phyloP scores from a whole-genome alignment of 1,140 invertebrate genomes.

The Hylyphantes graminicola region DNA sequence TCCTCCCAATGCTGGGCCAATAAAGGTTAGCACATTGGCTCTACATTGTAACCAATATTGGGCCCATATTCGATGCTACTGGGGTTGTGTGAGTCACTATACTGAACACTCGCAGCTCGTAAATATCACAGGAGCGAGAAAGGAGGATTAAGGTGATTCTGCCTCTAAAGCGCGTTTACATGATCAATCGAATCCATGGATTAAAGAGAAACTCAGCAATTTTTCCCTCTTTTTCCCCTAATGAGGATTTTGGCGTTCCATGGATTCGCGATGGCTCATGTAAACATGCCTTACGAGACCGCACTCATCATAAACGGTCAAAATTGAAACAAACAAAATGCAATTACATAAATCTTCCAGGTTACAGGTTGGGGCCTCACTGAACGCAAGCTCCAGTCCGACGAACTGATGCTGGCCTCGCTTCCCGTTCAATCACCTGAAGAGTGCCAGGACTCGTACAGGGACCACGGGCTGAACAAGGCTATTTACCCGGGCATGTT shows the following conservation, averaged over 20 bases:
- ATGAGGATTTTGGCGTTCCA: too few species aligned
- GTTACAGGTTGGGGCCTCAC: conserved; percentile 39
- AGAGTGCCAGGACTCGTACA: background rate
- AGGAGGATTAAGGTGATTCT: background rate
- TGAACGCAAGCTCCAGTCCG: background rate
- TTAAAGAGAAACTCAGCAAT: too few species aligned
- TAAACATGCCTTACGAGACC: too few species aligned
- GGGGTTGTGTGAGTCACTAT: too few species aligned
- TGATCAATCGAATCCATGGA: too few species aligned
- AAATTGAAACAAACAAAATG: background rate
- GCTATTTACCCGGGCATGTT: conserved; percentile 2
- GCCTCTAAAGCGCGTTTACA: background rate
- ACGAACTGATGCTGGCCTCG: conserved; percentile 10
- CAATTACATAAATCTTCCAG: background rate
- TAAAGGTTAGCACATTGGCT: too few species aligned
- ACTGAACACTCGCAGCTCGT: too few species aligned
- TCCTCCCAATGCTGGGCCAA: too few species aligned
- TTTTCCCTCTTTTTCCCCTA: background rate
- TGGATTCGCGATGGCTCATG: too few species aligned
- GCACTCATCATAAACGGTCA: background rate
- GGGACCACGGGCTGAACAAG: background rate
- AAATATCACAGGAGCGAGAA: background rate
- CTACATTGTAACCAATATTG: too few species aligned
- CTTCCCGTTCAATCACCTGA: conserved; percentile 20
- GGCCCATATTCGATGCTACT: too few species aligned